phyloP scores from a whole-genome alignment of 2,797 vertebrate genomes.

The Distichodus sexfasciatus region DNA sequence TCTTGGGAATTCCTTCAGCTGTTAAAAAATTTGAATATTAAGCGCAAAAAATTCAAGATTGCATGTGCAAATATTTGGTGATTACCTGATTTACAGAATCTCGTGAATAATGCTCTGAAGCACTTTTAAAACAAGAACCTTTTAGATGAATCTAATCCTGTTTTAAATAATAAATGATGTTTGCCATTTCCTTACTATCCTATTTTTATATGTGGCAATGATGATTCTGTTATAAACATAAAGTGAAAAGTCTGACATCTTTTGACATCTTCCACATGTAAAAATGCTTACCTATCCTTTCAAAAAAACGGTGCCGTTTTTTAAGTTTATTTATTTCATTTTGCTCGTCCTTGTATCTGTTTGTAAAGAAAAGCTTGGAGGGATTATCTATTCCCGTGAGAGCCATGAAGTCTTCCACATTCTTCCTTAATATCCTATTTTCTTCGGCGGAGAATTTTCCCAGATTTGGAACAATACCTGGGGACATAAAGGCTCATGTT shows the following conservation, averaged over 20 bases:
- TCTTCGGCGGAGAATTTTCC: constrained; percentile 62
- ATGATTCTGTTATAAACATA: neutral
- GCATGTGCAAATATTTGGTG: too few relatives aligned
- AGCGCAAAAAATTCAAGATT: too few relatives aligned
- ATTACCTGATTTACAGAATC: too few relatives aligned
- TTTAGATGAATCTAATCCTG: too few relatives aligned
- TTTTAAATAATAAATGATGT: too few relatives aligned
- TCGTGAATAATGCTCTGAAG: too few relatives aligned
- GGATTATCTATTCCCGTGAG: constrained; percentile 59
- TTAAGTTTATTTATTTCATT: constrained; percentile 49
- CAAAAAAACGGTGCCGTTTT: constrained; percentile 48
- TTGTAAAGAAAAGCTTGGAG: constrained; percentile 62
- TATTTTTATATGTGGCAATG: too few relatives aligned
- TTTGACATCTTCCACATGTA: neutral
- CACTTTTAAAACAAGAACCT: too few relatives aligned
- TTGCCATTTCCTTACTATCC: too few relatives aligned
- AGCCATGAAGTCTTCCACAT: constrained; percentile 63
- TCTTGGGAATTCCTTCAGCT: constrained; percentile 67
- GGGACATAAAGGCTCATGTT: neutral
- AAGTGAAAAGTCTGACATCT: neutral
- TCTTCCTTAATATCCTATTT: constrained; percentile 56
- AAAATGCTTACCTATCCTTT: constrained; percentile 56
- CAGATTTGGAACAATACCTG: constrained; percentile 58
- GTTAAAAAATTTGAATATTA: neutral
- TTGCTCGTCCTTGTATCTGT: constrained; percentile 45